phyloP scores from a whole-genome alignment of 2,113 vertebrate species.

The Dicentrarchus labrax region DNA sequence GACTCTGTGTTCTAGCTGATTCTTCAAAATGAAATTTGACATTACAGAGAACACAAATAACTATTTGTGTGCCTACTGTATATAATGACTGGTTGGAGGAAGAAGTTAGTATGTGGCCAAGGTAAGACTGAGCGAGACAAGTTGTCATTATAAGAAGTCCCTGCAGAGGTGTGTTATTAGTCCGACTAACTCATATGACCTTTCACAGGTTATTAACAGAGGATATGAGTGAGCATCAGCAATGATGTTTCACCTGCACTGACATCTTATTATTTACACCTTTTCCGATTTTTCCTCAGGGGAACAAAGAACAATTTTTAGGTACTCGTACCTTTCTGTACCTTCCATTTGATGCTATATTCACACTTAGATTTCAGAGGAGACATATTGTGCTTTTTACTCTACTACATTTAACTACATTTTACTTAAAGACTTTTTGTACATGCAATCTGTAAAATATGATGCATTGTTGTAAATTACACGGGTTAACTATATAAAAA shows the following conservation, averaged over 20 bases:
- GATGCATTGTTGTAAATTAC: too few relatives aligned
- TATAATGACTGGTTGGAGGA: conserved; percentile 8
- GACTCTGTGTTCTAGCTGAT: conserved; percentile 30
- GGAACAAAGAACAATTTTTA: neutral
- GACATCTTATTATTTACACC: neutral
- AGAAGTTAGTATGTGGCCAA: neutral
- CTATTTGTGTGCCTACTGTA: neutral
- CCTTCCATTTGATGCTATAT: too few relatives aligned
- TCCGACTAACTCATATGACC: neutral
- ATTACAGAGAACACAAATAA: neutral
- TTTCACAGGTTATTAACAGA: conserved; percentile 24
- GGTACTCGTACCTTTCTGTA: neutral
- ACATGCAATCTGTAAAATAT: too few relatives aligned
- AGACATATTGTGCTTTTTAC: too few relatives aligned
- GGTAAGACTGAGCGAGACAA: neutral
- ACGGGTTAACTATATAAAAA: too few relatives aligned
- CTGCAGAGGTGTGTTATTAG: neutral
- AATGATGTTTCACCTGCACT: neutral
- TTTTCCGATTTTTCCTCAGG: neutral
- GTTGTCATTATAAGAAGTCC: conserved; percentile 5
- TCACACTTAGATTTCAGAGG: too few relatives aligned
- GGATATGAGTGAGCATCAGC: conserved; percentile 8
- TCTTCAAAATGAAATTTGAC: conserved; percentile 6
- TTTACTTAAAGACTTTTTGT: too few relatives aligned
- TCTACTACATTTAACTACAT: too few relatives aligned